phyloP scores from a whole-genome alignment of 1,140 invertebrate genomes.

The Scaptomyza montana region DNA sequence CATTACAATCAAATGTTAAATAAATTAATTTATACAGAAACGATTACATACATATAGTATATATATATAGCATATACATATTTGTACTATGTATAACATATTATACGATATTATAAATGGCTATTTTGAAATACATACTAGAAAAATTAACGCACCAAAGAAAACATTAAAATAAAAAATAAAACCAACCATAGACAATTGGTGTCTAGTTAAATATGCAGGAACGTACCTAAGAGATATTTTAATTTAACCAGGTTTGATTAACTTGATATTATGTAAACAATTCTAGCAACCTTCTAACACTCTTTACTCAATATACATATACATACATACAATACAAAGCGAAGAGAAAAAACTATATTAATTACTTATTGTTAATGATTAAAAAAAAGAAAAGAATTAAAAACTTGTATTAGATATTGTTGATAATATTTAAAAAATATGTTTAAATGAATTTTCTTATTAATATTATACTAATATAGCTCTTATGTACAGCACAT shows the following conservation, averaged over 20 bases:
- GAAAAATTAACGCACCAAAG: conserved; percentile 57
- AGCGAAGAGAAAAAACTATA: conserved; percentile 12
- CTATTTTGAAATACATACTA: conserved; percentile 42
- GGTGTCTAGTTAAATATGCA: conserved; percentile 44
- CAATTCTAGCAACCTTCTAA: conserved; percentile 26
- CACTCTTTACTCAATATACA: conserved; percentile 49
- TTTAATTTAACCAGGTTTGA: conserved; percentile 57
- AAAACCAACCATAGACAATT: conserved; percentile 41
- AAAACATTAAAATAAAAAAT: conserved; percentile 14
- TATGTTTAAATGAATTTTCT: conserved; percentile 46
- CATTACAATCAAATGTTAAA: conserved; percentile 80
- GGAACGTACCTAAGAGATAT: conserved; percentile 65
- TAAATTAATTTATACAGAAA: conserved; percentile 64
- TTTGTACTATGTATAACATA: conserved; percentile 44
- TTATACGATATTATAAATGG: conserved; percentile 28
- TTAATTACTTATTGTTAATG: conserved; percentile 35
- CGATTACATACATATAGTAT: conserved; percentile 18
- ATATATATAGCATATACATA: conserved; percentile 53
- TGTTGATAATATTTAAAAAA: conserved; percentile 42
- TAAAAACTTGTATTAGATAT: conserved; percentile 36
- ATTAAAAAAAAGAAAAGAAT: conserved; percentile 5
- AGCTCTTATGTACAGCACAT: conserved; percentile 76
- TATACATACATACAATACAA: conserved; percentile 1
- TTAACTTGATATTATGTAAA: conserved; percentile 48
- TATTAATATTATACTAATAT: conserved; percentile 51